Evolutionary conservation across 2,888 invertebrate species (phyloP), one percentile per base, ranked within the genome.

Genomic region (Dasypogon diadema): DNA sequence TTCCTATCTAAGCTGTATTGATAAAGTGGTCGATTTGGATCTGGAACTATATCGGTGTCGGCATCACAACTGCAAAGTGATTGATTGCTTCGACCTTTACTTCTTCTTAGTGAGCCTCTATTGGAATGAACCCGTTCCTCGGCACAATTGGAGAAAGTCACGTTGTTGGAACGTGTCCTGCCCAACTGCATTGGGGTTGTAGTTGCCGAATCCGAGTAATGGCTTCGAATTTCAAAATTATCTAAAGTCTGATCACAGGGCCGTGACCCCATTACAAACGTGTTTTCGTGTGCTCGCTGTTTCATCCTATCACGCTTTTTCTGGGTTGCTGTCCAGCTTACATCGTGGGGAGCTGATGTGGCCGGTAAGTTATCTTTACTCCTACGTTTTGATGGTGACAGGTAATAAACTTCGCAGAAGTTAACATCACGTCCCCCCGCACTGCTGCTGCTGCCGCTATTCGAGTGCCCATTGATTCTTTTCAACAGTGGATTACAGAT

Each of bases 1-100:
- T 84, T 83, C 10, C 86, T 82, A 82, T 89, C 89, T 81, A 88
- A 81, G 79, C 88, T 87, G 80, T 86, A 87, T 79, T 88, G 87
- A 79, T 84, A 86, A 14, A 86, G 79, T 48, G 86, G 86, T 60
- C 85, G 81, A 14, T 83, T 81, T 3, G 85, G 84, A 81, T 85
- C 83, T 75, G 84, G 85, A 78, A 84, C 83, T 54, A 86, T 81
- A 79, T 85, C 84, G 12, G 84, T 83, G 58, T 85, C 86, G 34
- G 83, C 85, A 79, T 86, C 86, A 79, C 86, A 86, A 78, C 86
- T 86, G 79, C 86, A 86, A 1, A 86, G 78, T 77, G 86, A 86
- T 76, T 85, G 85, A 80, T 83, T 85, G 79, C 86, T 86, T 26
- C 85, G 85, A 14, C 84, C 86, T 77, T 85, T 85, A 78, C 80